A percentile compares a stretch with the other conserved stretches of the same genome.
phyloP scores from a whole-genome alignment of 2,113 vertebrate species.

The Cavia aperea region DNA sequence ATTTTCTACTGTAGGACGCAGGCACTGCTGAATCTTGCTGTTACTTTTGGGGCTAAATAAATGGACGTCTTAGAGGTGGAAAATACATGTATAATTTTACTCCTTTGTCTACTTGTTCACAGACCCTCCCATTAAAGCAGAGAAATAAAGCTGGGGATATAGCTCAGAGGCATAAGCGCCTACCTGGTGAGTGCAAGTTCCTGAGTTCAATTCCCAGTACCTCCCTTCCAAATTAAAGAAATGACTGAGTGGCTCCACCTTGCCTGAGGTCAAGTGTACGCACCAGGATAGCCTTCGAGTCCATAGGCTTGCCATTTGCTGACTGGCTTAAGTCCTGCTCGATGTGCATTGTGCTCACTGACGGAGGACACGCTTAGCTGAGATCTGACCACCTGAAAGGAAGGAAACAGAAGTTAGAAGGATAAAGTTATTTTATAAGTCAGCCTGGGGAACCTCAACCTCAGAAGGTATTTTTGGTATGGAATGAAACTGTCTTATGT shows the following conservation, averaged over 20 bases:
- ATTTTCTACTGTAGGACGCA: slow-evolving; percentile 2
- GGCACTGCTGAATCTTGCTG: not conserved
- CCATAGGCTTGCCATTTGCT: slow-evolving; percentile 87
- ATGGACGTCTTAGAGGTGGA: not conserved
- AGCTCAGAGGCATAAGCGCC: too few relatives aligned
- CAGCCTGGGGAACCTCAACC: not conserved
- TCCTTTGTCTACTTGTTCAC: not conserved
- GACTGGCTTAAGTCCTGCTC: slow-evolving; percentile 83
- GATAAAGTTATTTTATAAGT: not conserved
- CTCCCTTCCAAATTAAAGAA: not conserved
- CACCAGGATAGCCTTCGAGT: slow-evolving; percentile 87
- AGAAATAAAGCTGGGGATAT: not conserved
- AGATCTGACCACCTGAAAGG: slow-evolving; percentile 73
- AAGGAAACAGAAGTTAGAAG: slow-evolving; percentile 41
- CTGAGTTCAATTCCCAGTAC: too few relatives aligned
- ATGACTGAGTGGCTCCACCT: not conserved
- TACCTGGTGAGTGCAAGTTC: too few relatives aligned
- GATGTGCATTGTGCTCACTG: slow-evolving; percentile 79
- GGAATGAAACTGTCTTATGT: not conserved
- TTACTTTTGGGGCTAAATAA: not conserved
- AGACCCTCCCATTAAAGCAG: not conserved
- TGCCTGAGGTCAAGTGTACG: slow-evolving; percentile 25
- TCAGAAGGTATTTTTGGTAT: not conserved
- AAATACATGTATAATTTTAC: not conserved
- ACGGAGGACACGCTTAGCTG: slow-evolving; percentile 77